Evolutionary conservation across 2,797 vertebrate genomes (phyloP).

Genomic region (Pseudomugil gertrudae): DNA sequence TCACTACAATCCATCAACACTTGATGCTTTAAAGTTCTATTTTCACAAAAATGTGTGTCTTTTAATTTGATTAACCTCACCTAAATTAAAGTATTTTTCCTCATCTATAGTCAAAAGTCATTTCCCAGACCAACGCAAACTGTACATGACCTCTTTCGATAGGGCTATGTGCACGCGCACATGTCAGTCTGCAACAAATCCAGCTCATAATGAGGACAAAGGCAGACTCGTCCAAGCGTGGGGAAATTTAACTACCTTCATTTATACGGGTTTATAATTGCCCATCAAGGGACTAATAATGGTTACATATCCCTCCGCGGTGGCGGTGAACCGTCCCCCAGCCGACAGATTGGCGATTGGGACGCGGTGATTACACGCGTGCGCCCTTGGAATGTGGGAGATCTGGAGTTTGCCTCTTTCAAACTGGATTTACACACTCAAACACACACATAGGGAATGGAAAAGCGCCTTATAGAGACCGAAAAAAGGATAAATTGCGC

Average conservation of each 20-base stretch:
- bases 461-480: too few relatives aligned
- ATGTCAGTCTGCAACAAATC: not conserved
- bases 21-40: not conserved
- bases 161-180: not conserved
- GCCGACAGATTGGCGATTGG: constrained; percentile 33
- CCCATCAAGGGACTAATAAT: constrained; percentile 55
- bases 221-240: constrained; percentile 15
- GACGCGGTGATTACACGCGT: constrained; percentile 35
- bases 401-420: not conserved
- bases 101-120: not conserved
- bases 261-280: constrained; percentile 61
- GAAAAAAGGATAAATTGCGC: not conserved
- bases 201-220: not conserved
- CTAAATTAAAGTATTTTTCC: not conserved
- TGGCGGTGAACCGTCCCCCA: constrained; percentile 11
- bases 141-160: constrained; percentile 5
- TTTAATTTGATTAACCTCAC: not conserved
- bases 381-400: not conserved
- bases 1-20: not conserved
- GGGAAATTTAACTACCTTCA: constrained; percentile 53
- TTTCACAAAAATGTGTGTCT: not conserved
- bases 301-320: constrained; percentile 53
- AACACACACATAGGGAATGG: too few relatives aligned
- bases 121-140: constrained; percentile 6
- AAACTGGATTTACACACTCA: not conserved